Conservation (phyloP, 2,888 invertebrate genomes). For the Formica aserva region DNA sequence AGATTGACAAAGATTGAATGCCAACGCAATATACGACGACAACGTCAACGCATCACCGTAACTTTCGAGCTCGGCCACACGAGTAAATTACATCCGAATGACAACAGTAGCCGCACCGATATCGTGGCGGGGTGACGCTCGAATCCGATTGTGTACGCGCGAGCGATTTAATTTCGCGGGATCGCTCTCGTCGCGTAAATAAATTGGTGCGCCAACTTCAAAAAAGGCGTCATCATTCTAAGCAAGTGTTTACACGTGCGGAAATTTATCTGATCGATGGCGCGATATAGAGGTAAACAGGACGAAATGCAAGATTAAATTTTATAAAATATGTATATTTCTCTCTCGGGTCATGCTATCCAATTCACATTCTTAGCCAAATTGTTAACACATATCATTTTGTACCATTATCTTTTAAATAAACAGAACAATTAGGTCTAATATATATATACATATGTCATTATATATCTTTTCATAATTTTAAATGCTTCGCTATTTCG, state of each 20-base stretch:
- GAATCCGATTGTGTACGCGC: conserved; percentile 39
- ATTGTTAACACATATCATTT: neutral
- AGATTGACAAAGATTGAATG: neutral
- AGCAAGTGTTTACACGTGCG: conserved; percentile 1
- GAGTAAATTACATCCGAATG: conserved; percentile 55
- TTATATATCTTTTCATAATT: neutral
- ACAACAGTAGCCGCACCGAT: conserved; percentile 44
- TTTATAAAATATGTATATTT: conserved; percentile 4
- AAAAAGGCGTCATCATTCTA: conserved; percentile 31
- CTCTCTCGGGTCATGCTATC: neutral
- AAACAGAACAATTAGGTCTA: neutral
- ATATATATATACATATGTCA: neutral
- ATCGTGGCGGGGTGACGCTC: conserved; percentile 10
- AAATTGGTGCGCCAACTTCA: conserved; percentile 18
- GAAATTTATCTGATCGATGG: neutral
- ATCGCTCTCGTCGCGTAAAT: conserved; percentile 39
- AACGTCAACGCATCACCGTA: conserved; percentile 38
- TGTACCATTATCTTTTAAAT: neutral
- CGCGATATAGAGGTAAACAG: neutral
- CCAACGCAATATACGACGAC: conserved; percentile 25
- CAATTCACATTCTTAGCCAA: neutral
- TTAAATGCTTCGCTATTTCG: neutral
- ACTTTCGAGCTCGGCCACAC: conserved; percentile 47
- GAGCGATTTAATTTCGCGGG: conserved; percentile 50
- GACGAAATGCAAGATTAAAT: conserved; percentile 8